Percentiles rank a stretch among this genome's conserved stretches.
These are phyloP conservation scores for Sericinus montela DNA, from an alignment of 2,888 invertebrate genomes.

Conservation along the genomic window DNA sequence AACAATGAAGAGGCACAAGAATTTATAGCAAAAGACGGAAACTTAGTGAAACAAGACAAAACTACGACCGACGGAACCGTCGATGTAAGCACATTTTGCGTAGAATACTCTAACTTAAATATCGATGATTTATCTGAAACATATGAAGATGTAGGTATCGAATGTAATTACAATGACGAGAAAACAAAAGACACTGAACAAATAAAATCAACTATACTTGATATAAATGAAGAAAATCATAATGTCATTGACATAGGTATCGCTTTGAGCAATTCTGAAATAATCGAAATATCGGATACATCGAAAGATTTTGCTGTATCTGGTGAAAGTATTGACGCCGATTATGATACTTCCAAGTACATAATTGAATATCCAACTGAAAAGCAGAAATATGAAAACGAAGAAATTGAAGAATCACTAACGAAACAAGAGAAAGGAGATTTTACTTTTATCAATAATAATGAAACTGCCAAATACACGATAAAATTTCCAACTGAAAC, in stretches of 20 bases:
- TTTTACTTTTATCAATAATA: too few relatives aligned
- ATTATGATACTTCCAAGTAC: background rate
- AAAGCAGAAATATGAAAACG: too few relatives aligned
- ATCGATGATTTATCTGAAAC: background rate
- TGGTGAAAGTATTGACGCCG: background rate
- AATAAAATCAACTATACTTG: background rate
- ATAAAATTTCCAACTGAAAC: background rate
- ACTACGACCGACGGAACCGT: background rate
- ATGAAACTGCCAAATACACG: too few relatives aligned
- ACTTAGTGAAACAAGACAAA: too few relatives aligned
- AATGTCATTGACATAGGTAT: background rate
- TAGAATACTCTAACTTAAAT: background rate
- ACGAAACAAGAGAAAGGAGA: too few relatives aligned
- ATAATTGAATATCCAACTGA: background rate
- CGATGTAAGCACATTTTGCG: background rate
- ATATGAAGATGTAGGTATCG: background rate
- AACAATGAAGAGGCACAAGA: background rate
- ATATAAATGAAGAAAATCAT: background rate
- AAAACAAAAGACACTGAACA: background rate
- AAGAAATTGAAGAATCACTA: too few relatives aligned
- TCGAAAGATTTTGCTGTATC: background rate
- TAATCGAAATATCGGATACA: background rate
- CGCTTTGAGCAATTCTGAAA: background rate
- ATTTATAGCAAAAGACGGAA: background rate
- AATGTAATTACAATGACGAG: background rate